A percentile compares a stretch with the other conserved stretches of the same genome.
These are phyloP conservation scores for Phaetusa simplex DNA, from an alignment of 2,113 vertebrate species.

Conservation along the genomic window DNA sequence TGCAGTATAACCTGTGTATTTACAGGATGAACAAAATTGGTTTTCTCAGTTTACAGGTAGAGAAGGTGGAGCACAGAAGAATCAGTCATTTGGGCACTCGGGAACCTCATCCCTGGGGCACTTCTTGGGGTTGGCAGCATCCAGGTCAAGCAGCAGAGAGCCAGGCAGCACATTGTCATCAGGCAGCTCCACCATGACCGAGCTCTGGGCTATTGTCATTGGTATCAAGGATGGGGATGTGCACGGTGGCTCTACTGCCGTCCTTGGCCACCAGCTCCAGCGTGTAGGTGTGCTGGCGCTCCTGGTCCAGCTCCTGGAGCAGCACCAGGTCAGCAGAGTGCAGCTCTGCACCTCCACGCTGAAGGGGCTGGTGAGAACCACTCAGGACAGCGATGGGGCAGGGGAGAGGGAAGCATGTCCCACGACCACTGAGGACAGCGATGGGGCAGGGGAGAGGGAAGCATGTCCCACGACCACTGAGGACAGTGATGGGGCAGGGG, in stretches of 20 bases:
- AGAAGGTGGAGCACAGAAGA: neutral
- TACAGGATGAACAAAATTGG: neutral
- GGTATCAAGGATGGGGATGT: slow-evolving; percentile 79
- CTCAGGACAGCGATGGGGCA: neutral
- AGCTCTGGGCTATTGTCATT: slow-evolving; percentile 82
- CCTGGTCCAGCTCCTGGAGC: slow-evolving; percentile 69
- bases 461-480: neutral
- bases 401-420: neutral
- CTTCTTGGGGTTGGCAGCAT: neutral
- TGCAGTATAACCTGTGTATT: neutral
- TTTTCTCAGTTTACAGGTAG: neutral
- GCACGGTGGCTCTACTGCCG: slow-evolving; percentile 74
- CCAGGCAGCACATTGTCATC: slow-evolving; percentile 73
- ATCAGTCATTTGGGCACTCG: neutral
- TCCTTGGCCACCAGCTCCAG: slow-evolving; percentile 83
- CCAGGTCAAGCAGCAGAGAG: slow-evolving; percentile 75
- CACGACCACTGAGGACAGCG: neutral
- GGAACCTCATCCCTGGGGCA: accelerated
- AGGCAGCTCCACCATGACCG: slow-evolving; percentile 78
- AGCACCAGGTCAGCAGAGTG: slow-evolving; percentile 77
- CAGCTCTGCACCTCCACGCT: slow-evolving; percentile 82
- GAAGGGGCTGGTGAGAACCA: slow-evolving; percentile 79
- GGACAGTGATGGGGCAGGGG: neutral
- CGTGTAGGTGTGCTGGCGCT: slow-evolving; percentile 72
- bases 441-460: neutral